These are phyloP conservation scores for Hylyphantes graminicola DNA, from an alignment of 1,140 invertebrate species.

Conservation along the genomic window DNA sequence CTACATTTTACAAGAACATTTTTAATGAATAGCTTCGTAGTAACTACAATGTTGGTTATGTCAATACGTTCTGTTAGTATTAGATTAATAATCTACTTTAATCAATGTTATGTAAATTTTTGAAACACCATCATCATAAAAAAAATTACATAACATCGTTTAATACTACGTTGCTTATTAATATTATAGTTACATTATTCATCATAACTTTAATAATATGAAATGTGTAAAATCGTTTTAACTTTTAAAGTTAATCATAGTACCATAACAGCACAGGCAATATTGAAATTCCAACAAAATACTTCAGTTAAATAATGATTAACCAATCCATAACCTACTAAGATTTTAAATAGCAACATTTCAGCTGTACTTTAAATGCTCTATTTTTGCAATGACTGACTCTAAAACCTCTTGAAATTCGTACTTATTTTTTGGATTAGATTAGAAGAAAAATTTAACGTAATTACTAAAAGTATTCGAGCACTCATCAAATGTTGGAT, in stretches of 20 bases:
- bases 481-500: slow-evolving; percentile 35
- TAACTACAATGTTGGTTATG: background rate
- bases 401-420: slow-evolving; percentile 4
- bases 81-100: too few species aligned
- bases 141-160: too few species aligned
- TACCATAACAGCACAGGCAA: background rate
- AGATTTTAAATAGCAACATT: background rate
- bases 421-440: slow-evolving; percentile 12
- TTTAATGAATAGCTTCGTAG: background rate
- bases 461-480: background rate
- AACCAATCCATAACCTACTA: background rate
- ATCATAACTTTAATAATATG: background rate
- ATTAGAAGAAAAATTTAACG: background rate
- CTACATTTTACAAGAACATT: background rate
- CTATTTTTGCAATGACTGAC: background rate
- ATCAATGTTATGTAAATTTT: too few species aligned
- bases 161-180: too few species aligned
- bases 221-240: background rate
- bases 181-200: too few species aligned
- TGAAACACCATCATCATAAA: too few species aligned
- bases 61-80: background rate
- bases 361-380: background rate
- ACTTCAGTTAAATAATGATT: slow-evolving; percentile 1
- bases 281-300: background rate
- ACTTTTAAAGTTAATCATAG: background rate